Base-by-base conservation (phyloP, 2,888 invertebrate genomes). In the Ennomos quercinarius region DNA sequence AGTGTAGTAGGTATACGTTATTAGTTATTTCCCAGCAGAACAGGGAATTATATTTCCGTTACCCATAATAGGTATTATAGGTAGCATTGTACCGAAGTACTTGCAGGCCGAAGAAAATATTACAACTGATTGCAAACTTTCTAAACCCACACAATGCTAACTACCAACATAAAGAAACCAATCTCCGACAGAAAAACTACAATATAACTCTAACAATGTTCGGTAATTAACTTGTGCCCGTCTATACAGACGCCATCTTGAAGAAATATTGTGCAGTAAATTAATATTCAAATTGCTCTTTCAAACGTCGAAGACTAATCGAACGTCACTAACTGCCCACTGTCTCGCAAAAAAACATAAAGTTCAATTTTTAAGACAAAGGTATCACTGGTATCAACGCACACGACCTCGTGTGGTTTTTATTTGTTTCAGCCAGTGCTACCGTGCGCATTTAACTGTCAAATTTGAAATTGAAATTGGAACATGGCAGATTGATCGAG, bases 221-320 rank as follows among this genome's bases (percentile, higher is more conserved):
- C 46, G 70, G 76, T 86, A 89, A 89, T 89, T 89, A 87, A 82
- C 81, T 74, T 72, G 71, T 69, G 74, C 68, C 73, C 76, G 74
- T 72, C 71, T 49, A 49, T 49, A 72, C 69, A 63, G 73, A 80
- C 76, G 81, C 83, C 86, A 86, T 88, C 71, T 87, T 81, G 72
- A 67, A 71, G 72, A 80, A 81, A 80, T 85, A 89, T 81, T 80
- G 76, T 79, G 77, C 71, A 70, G 71, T 90, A 89, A 87, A 84
- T 86, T 87, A 78, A 81, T 76, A 76, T 81, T 73, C 68, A 75
- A 87, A 90, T 87, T 82, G 80, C 87, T 84, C 86, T 86, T 88
- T 89, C 85, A 87, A 76, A 87, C 73, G 87, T 90, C 87, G 78
- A 80, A 84, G 77, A 74, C 81, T 79, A 83, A 86, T 83, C 78